Conservation (phyloP, 2,888 invertebrate genomes). For the Maniola hyperantus region DNA sequence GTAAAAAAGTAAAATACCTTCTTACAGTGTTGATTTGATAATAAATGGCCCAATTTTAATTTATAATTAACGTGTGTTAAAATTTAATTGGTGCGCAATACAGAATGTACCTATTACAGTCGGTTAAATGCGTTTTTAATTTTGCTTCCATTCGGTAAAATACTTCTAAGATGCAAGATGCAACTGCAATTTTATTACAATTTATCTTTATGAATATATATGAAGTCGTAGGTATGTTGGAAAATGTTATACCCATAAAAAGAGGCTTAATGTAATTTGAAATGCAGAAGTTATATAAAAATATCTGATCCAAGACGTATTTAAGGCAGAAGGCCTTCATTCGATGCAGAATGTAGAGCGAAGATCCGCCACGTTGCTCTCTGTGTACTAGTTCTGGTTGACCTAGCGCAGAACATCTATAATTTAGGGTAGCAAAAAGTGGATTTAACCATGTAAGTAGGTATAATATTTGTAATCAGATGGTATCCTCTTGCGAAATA, state of each 20-base stretch:
- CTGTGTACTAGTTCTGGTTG: no score
- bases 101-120: not conserved
- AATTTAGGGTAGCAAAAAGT: no score
- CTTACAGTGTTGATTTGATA: not conserved
- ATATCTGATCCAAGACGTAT: no score
- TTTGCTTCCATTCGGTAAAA: not conserved
- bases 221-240: not conserved
- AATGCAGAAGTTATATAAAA: no score
- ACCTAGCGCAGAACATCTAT: no score
- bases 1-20: not conserved
- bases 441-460: no score
- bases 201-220: not conserved
- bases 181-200: constrained; percentile 1
- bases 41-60: constrained; percentile 11
- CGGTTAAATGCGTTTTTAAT: constrained; percentile 4
- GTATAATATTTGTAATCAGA: no score
- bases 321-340: no score
- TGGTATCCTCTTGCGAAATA: no score
- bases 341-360: no score
- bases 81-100: constrained; percentile 1
- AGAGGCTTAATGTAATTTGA: not conserved
- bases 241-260: not conserved
- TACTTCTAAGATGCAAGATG: not conserved
- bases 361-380: no score
- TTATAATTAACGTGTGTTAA: constrained; percentile 17